Conservation (phyloP, 92 coral and sea anemone genomes). For the Umimayanthus chanpuru region DNA sequence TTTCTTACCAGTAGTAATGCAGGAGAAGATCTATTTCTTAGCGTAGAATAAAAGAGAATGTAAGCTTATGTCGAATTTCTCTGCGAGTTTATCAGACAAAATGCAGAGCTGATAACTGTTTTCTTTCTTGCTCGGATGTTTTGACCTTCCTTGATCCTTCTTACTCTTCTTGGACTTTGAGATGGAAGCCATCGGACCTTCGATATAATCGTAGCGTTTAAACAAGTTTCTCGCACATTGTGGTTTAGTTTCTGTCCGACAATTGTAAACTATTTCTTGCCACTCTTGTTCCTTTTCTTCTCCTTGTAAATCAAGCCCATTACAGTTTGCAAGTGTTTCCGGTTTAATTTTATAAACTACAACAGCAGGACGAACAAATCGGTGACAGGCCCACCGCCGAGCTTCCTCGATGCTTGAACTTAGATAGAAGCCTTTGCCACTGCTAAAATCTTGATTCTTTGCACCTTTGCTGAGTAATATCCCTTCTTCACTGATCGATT, state of each 20-base stretch:
- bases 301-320: constrained; percentile 1
- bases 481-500: constrained; percentile 26
- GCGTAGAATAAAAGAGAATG: constrained; percentile 33
- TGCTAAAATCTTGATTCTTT: constrained; percentile 33
- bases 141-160: neutral
- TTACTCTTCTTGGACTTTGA: no score
- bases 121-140: neutral
- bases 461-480: constrained; percentile 29
- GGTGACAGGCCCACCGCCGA: constrained; percentile 8
- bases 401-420: constrained; percentile 26
- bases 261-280: neutral
- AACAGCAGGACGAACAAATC: constrained; percentile 8
- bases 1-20: neutral
- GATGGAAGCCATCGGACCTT: constrained; percentile 30
- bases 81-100: constrained; percentile 12
- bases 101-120: constrained; percentile 29
- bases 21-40: neutral
- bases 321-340: neutral
- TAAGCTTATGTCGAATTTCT: neutral
- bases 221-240: neutral
- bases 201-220: neutral
- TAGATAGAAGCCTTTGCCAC: constrained; percentile 46
- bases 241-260: neutral
- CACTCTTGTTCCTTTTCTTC: constrained; percentile 3
- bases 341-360: constrained; percentile 17